Conservation (phyloP, 2,888 invertebrate genomes). For the Drosophila rellima region DNA sequence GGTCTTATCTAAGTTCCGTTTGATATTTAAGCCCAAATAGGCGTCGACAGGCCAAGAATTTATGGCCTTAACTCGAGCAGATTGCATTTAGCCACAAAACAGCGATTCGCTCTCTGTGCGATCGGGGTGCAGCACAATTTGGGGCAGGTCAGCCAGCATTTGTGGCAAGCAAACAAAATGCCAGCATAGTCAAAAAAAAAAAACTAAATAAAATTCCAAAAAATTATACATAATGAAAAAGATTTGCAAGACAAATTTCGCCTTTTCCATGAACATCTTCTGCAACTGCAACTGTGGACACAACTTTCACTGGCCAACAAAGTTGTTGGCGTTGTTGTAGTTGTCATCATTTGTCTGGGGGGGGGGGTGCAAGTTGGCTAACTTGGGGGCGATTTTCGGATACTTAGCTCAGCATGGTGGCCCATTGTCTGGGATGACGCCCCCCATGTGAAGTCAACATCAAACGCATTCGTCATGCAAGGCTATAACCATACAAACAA, state of each 20-base stretch:
- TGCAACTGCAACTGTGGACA: conserved; percentile 42
- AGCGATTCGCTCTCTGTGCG: conserved; percentile 9
- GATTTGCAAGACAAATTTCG: conserved; percentile 18
- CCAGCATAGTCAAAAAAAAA: conserved; percentile 18
- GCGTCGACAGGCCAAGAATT: conserved; percentile 64
- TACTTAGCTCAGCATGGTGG: conserved; percentile 50
- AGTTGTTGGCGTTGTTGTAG: conserved; percentile 48
- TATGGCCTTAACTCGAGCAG: conserved; percentile 54
- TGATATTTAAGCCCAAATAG: conserved; percentile 57
- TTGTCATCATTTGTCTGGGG: conserved; percentile 19
- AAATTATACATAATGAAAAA: conserved; percentile 36
- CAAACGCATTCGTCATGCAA: conserved; percentile 55
- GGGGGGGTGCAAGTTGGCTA: conserved; percentile 7
- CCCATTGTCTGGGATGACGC: conserved; percentile 44
- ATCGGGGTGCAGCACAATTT: conserved; percentile 64
- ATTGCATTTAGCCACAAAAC: conserved; percentile 12
- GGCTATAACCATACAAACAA: conserved; percentile 20
- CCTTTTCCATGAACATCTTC: conserved; percentile 7
- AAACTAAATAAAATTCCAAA: conserved; percentile 10
- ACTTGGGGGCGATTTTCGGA: conserved; percentile 43
- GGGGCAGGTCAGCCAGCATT: conserved; percentile 27
- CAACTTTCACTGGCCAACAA: conserved; percentile 69
- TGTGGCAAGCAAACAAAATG: conserved; percentile 26
- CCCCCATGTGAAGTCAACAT: conserved; percentile 5
- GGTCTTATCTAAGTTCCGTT: conserved; percentile 43